Conservation (phyloP, 2,888 invertebrate genomes). For the Aspidiotus rigidus region DNA sequence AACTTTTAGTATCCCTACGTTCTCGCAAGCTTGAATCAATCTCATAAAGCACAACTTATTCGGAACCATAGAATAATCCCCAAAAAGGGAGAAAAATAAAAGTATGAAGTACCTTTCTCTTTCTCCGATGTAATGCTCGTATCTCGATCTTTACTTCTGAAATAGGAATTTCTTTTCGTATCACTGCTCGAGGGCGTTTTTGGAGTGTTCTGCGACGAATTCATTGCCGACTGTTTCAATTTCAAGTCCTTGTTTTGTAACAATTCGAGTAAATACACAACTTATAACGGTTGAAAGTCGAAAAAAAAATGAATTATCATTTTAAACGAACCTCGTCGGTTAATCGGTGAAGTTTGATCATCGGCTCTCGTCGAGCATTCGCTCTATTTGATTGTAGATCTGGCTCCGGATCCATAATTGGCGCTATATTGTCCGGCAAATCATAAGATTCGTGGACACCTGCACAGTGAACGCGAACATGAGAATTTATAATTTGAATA, state of each 20-base stretch:
- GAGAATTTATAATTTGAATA: neutral
- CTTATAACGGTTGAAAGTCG: neutral
- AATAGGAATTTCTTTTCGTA: conserved; percentile 8
- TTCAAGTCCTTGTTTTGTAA: neutral
- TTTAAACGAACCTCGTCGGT: neutral
- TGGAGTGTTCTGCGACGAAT: neutral
- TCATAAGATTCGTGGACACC: conserved; percentile 3
- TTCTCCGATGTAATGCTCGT: neutral
- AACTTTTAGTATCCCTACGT: no score
- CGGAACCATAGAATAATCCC: neutral
- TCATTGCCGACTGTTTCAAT: no score
- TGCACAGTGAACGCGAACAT: neutral
- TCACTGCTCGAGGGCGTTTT: neutral
- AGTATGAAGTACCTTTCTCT: neutral
- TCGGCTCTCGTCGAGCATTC: conserved; percentile 1
- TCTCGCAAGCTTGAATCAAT: neutral
- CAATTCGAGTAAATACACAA: neutral
- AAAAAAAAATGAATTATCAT: neutral
- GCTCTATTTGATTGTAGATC: conserved; percentile 1
- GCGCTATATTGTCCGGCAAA: conserved; percentile 14
- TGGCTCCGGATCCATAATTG: conserved; percentile 6
- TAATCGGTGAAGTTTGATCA: conserved; percentile 12
- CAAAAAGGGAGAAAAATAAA: neutral
- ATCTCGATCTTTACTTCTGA: neutral
- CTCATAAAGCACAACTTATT: neutral